Conservation (phyloP, 2,888 invertebrate genomes). For the Selenia dentaria region DNA sequence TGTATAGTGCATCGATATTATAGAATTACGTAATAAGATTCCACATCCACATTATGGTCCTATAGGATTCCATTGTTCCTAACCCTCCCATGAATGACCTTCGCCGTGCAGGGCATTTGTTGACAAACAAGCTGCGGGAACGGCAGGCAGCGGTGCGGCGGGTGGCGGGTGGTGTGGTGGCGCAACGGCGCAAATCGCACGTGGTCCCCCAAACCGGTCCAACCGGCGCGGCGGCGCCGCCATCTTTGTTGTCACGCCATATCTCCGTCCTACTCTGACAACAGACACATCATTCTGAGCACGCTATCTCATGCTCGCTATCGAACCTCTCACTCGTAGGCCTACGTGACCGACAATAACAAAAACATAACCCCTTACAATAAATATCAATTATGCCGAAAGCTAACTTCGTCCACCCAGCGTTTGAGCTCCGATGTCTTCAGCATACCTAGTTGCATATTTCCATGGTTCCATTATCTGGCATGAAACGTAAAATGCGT, state of each 20-base stretch:
- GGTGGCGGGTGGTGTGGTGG: background rate
- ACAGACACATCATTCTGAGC: constrained; percentile 41
- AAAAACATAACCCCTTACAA: constrained; percentile 70
- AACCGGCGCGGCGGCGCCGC: constrained; percentile 77
- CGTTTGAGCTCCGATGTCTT: constrained; percentile 29
- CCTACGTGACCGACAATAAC: constrained; percentile 82
- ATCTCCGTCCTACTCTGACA: constrained; percentile 52
- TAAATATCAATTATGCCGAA: constrained; percentile 36
- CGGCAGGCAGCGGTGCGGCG: constrained; percentile 45
- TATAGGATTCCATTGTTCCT: constrained; percentile 65
- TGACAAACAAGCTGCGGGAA: constrained; percentile 79
- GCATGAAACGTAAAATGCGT: no score
- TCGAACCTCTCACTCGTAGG: constrained; percentile 55
- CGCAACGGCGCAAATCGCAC: constrained; percentile 61
- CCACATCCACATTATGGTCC: constrained; percentile 53
- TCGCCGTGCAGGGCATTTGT: constrained; percentile 72
- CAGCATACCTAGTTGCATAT: no score
- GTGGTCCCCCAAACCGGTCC: constrained; percentile 76
- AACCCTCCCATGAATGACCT: constrained; percentile 74
- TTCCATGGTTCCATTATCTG: no score
- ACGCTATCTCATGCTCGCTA: constrained; percentile 35
- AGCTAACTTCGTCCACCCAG: constrained; percentile 35
- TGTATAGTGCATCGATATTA: no score
- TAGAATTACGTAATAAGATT: no score
- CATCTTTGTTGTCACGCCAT: constrained; percentile 83